A percentile compares a stretch with the other conserved stretches of the same genome.
Evolutionary conservation across 1,140 invertebrate genomes (phyloP).

Genomic region (Philotrypesis tridentata): DNA sequence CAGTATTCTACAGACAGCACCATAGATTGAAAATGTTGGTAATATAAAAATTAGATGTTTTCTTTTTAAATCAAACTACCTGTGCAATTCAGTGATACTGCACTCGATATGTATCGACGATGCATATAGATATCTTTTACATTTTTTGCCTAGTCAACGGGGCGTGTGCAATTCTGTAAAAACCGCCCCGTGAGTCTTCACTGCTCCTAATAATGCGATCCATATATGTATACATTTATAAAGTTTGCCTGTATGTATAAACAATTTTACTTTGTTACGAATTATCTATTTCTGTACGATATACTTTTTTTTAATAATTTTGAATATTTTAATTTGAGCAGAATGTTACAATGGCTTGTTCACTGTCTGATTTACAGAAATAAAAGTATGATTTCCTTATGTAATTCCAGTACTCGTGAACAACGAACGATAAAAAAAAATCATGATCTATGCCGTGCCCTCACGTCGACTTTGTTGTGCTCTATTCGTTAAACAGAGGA

Average conservation of each 20-base stretch:
- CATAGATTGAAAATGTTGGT: not conserved
- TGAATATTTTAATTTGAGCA: slow-evolving; percentile 51
- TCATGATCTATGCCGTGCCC: not conserved
- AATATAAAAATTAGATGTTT: not conserved
- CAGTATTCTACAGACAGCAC: too few relatives aligned
- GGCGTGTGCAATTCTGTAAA: slow-evolving; percentile 55
- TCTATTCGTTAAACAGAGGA: not conserved
- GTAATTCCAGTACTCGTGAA: slow-evolving; percentile 5
- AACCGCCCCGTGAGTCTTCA: slow-evolving; percentile 58
- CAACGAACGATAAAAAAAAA: slow-evolving; percentile 23
- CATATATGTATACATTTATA: slow-evolving; percentile 54
- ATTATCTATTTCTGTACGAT: slow-evolving; percentile 61
- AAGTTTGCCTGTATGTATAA: not conserved
- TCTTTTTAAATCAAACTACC: not conserved
- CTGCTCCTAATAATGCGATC: slow-evolving; percentile 55
- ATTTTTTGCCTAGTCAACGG: slow-evolving; percentile 63
- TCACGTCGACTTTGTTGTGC: not conserved
- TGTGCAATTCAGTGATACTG: slow-evolving; percentile 50
- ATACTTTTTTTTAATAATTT: slow-evolving; percentile 59
- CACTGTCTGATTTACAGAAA: slow-evolving; percentile 41
- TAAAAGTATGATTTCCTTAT: not conserved
- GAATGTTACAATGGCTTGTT: slow-evolving; percentile 57
- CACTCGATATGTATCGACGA: slow-evolving; percentile 53
- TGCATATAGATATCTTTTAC: slow-evolving; percentile 50
- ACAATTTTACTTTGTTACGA: slow-evolving; percentile 29